Base-by-base conservation (phyloP, 1,140 invertebrate species). In the Cepaea nemoralis region DNA sequence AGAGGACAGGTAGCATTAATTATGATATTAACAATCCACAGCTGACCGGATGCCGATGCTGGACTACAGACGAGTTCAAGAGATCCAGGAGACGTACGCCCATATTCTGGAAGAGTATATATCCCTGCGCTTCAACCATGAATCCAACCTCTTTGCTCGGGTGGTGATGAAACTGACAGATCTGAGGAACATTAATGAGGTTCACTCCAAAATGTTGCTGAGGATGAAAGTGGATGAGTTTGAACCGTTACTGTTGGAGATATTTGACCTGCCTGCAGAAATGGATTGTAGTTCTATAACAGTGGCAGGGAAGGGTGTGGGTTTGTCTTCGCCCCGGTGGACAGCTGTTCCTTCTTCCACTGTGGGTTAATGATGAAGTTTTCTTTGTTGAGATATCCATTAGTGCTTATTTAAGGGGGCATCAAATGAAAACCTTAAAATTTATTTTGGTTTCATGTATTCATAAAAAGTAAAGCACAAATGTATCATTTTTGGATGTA, bases 161-260 rank as follows among this genome's bases (percentile, higher is more conserved):
- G 83, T 90, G 16, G 80, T 91, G n/a, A 88, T 89, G 87, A 90
- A 89, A 80, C 80, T 91, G 35, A 88, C 89, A 6, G 89, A 91
- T 80, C 82, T 91, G 3, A 81, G 89, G 16, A 87, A 91, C 82
- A 88, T 91, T 69, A 90, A 89, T 81, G 89, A 90, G 81, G 84
- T 88, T 27, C 89, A 91, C 86, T 87, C 89, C 0, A 88, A 88
- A 83, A 90, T 91, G 89, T 83, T 91, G 83, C 82, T 89, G 31
- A 84, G 84, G 80, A 89, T 91, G 89, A 87, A 89, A 42, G 74
- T 89, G n/a, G 87, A 88, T 35, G 86, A 88, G 63, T 85, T 91
- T 33, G 89, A 91, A 81, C 89, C 89, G 1, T 84, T 91, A 59
- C 80, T 91, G 2, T 70, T 90, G 78, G 89, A 91, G 71, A 89